Percentiles rank a stretch among this genome's conserved stretches.
phyloP scores from a whole-genome alignment of 2,888 invertebrate species.

The Noctua janthina region DNA sequence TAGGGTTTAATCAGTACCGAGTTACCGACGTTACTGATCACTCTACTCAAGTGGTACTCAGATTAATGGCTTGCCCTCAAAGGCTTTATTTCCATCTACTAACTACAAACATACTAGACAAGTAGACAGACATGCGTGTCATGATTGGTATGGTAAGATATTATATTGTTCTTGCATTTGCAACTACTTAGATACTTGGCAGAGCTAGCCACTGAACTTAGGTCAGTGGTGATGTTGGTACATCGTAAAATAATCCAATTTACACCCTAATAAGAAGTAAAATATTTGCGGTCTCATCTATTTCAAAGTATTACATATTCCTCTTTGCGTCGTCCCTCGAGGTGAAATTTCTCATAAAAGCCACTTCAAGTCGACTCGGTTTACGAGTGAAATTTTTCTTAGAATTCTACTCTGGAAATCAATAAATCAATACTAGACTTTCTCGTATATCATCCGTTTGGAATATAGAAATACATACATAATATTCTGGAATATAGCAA shows the following conservation, averaged over 20 bases:
- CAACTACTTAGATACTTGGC: neutral
- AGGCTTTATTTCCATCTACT: conserved; percentile 38
- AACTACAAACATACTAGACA: neutral
- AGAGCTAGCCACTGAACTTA: neutral
- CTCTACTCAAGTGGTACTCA: conserved; percentile 7
- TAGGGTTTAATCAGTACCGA: neutral
- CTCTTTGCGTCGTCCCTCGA: neutral
- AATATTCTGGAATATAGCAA: neutral
- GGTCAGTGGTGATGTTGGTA: neutral
- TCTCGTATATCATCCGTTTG: neutral
- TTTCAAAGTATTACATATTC: conserved; percentile 29
- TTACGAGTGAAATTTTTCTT: conserved; percentile 4
- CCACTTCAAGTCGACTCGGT: neutral
- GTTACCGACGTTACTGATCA: neutral
- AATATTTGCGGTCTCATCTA: neutral
- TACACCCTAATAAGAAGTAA: neutral
- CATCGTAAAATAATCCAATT: conserved; percentile 3
- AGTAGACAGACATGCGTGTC: neutral
- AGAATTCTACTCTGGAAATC: conserved; percentile 3
- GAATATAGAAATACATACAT: neutral
- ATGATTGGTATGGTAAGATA: conserved; percentile 6
- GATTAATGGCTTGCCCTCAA: conserved; percentile 41
- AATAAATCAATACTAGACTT: conserved; percentile 1
- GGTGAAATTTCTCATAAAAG: conserved; percentile 5
- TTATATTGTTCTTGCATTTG: neutral